Conservation (phyloP, 30 jellyfish, hydroid and myxozoan species). For the Rhopilema esculentum region DNA sequence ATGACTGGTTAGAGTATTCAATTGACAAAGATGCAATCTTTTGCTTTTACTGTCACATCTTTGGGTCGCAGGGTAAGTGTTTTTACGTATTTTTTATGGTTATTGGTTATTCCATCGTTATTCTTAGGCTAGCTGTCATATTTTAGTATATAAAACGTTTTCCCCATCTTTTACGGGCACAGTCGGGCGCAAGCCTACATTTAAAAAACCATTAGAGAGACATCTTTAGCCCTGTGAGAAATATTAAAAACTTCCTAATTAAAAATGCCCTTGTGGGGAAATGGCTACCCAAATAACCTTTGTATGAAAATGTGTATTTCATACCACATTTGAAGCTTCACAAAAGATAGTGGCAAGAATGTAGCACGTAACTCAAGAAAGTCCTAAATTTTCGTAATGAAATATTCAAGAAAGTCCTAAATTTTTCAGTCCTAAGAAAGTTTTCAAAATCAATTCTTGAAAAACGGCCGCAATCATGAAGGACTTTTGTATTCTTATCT, state of each 20-base stretch:
- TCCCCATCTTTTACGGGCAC: not conserved
- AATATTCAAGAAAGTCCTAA: not conserved
- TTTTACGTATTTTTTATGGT: not conserved
- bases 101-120: not conserved
- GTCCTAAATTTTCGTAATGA: not conserved
- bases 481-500: not conserved
- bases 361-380: not conserved
- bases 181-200: not conserved
- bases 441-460: not conserved
- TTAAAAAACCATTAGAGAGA: not conserved
- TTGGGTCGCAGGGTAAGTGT: slow-evolving; percentile 48
- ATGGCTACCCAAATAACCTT: not conserved
- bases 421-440: not conserved
- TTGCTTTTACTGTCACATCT: slow-evolving; percentile 31
- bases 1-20: slow-evolving; percentile 47
- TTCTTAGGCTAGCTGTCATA: not conserved
- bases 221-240: not conserved
- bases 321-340: not conserved
- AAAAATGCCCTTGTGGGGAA: not conserved
- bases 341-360: not conserved
- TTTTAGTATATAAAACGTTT: too few species aligned
- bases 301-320: not conserved
- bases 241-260: not conserved
- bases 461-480: not conserved
- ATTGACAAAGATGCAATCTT: slow-evolving; percentile 37